phyloP scores from a whole-genome alignment of 2,888 invertebrate genomes.

The Pimpla rufipes region DNA sequence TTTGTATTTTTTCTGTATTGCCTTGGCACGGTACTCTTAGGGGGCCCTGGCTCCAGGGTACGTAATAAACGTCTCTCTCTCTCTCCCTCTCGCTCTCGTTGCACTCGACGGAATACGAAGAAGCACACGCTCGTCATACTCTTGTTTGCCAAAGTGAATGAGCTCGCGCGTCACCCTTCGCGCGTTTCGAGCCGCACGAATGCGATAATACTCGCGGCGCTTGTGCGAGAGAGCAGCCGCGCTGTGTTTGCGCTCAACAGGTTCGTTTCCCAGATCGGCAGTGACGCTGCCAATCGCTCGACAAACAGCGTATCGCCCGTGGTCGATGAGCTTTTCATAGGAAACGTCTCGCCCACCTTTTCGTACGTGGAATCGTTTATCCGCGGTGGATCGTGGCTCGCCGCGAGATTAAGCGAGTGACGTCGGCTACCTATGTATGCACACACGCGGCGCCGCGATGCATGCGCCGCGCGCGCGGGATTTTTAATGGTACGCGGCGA shows the following conservation, averaged over 20 bases:
- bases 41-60: too few species aligned
- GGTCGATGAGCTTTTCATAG: conserved; percentile 58
- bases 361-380: conserved; percentile 62
- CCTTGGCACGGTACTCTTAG: too few species aligned
- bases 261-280: conserved; percentile 58
- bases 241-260: conserved; percentile 54
- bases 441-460: background rate
- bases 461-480: background rate
- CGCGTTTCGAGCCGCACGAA: conserved; percentile 23
- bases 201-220: conserved; percentile 6
- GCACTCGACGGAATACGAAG: conserved; percentile 52
- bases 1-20: too few species aligned
- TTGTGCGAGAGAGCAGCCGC: background rate
- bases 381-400: conserved; percentile 5
- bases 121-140: conserved; percentile 29
- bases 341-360: conserved; percentile 56
- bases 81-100: background rate
- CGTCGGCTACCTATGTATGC: conserved; percentile 15
- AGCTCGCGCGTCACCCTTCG: conserved; percentile 35
- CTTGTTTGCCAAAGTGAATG: conserved; percentile 50
- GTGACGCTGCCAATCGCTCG: conserved; percentile 48
- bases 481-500: conserved; percentile 8
- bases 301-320: conserved; percentile 48
- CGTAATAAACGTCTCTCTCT: too few species aligned
- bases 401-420: conserved; percentile 32